phyloP scores from a whole-genome alignment of 1,140 invertebrate genomes.

The Wiebesia pumilae region DNA sequence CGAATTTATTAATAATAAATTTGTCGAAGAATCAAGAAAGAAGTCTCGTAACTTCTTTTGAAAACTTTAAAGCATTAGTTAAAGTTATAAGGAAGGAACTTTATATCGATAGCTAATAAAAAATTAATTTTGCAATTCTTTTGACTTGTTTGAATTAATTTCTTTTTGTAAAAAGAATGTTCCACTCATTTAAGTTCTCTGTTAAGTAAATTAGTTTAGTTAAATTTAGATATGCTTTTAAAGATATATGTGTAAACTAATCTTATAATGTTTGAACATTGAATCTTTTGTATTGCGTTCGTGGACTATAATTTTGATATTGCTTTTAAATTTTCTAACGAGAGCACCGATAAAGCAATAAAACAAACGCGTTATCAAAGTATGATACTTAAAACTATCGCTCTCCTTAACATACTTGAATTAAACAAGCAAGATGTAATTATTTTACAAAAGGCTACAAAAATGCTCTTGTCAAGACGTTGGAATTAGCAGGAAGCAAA shows the following conservation, averaged over 20 bases:
- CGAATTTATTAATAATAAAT: conserved; percentile 40
- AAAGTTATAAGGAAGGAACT: neutral
- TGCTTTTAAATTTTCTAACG: too few relatives aligned
- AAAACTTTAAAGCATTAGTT: conserved; percentile 14
- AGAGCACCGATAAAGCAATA: too few relatives aligned
- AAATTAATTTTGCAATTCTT: conserved; percentile 2
- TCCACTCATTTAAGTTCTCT: neutral
- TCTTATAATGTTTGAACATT: neutral
- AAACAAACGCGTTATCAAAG: too few relatives aligned
- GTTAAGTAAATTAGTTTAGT: neutral
- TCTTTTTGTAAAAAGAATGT: conserved; percentile 2
- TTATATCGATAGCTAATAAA: neutral
- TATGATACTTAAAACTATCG: too few relatives aligned
- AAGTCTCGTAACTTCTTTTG: conserved; percentile 4
- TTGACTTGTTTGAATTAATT: conserved; percentile 26
- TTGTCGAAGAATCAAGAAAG: neutral
- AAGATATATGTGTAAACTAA: neutral
- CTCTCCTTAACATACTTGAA: too few relatives aligned
- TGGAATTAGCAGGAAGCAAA: too few relatives aligned
- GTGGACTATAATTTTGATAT: too few relatives aligned
- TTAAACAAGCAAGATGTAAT: too few relatives aligned
- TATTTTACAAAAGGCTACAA: too few relatives aligned
- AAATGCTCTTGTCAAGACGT: too few relatives aligned
- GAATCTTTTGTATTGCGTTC: neutral
- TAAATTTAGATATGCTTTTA: too few relatives aligned